Evolutionary conservation across 1,140 invertebrate species (phyloP).

Genomic region (Oppia nitens): DNA sequence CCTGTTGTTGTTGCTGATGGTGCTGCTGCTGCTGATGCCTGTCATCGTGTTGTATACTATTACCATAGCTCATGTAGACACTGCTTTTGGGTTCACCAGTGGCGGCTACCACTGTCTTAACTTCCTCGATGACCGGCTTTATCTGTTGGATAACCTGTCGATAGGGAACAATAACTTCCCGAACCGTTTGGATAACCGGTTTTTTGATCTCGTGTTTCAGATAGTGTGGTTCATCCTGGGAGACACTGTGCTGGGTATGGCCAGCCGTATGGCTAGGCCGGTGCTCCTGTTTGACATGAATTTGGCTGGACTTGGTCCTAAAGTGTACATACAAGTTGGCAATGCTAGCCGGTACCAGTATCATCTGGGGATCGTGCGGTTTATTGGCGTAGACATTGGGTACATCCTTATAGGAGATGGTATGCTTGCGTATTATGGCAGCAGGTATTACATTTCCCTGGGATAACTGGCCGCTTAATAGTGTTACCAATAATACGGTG

Average conservation of each 20-base stretch:
- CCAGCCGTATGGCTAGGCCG: neutral
- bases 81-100: neutral
- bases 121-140: conserved; percentile 1
- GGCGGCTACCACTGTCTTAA: neutral
- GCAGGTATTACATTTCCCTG: too few species aligned
- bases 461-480: too few species aligned
- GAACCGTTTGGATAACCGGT: conserved; percentile 2
- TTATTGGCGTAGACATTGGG: too few species aligned
- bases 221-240: neutral
- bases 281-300: neutral
- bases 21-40: neutral
- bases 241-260: neutral
- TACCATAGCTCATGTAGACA: neutral
- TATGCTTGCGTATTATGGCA: too few species aligned
- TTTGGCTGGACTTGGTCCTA: neutral
- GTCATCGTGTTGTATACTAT: neutral
- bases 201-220: conserved; percentile 2
- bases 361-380: too few species aligned
- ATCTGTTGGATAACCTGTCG: neutral
- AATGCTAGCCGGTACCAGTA: too few species aligned
- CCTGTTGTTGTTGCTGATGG: neutral
- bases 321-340: too few species aligned
- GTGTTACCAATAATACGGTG: too few species aligned
- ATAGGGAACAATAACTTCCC: conserved; percentile 7
- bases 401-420: too few species aligned